Base-by-base conservation (phyloP, 2,888 invertebrate genomes). In the Tetramorium bicarinatum region DNA sequence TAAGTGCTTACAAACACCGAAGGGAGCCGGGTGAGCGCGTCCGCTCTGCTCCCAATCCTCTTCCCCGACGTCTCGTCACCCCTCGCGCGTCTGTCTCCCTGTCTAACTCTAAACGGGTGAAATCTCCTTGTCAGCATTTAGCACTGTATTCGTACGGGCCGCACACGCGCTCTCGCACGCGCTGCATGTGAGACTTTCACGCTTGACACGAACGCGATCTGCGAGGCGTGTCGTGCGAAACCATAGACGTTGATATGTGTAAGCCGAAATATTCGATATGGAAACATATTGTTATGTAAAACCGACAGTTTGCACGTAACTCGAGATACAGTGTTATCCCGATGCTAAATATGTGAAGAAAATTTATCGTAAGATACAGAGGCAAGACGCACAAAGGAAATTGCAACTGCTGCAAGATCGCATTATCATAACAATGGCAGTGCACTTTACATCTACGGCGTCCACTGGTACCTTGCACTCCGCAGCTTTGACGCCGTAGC, bases 1-100 rank as follows among this genome's bases (percentile, higher is more conserved):
- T 92, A 91, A 93, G 91, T 92, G 93, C 92, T 93, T 92, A 92
- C 91, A 91, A 91, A 92, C 91, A 90, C 89, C 87, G 88, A 84
- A 84, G 91, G 89, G 89, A 87, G 83, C 85, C 80, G 82, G 67
- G 77, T 82, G 82, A 59, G 66, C 77, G 72, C 82, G 77, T 85
- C 72, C 81, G 79, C 82, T 86, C 67, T 71, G 67, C 56, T 75
- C 62, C 44, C 64, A 52, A 61, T 75, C 82, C 74, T 38, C 82
- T 67, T 34, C 61, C 61, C 34, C 49, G 18, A 38, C 29, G 69
- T 71, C 29, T 67, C 64, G 13, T 15, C 54, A 62, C 15, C 44
- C 75, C 66, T 6, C 62, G 74, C 76, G 54, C 69, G 80, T 82
- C 74, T 59, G 29, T 38, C 76, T 44, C 66, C 52, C 66, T 13